Evolutionary conservation across 2,888 invertebrate genomes (phyloP).

Genomic region (Chironomus tentans): DNA sequence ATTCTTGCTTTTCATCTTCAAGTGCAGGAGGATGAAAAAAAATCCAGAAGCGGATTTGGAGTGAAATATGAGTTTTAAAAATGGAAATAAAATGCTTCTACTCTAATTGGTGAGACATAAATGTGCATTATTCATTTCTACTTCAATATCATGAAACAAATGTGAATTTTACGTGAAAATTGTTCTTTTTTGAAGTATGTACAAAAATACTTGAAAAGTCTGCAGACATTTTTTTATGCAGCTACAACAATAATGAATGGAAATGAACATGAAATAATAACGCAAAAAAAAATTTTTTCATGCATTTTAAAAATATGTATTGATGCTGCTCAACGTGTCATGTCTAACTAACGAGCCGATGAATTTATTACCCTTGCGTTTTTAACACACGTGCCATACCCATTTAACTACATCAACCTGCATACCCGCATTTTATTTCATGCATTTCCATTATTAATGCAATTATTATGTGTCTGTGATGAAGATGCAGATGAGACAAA

Average conservation of each 20-base stretch:
- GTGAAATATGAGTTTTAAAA: neutral
- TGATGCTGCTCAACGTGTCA: neutral
- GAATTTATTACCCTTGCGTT: neutral
- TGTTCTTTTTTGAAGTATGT: neutral
- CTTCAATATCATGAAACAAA: neutral
- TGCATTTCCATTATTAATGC: no score
- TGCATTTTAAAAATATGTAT: neutral
- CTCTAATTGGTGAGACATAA: neutral
- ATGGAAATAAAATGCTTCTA: neutral
- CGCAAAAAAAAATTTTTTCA: no score
- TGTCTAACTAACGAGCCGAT: neutral
- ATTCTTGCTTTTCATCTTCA: no score
- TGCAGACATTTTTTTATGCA: neutral
- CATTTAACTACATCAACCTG: conserved; percentile 8
- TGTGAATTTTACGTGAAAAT: neutral
- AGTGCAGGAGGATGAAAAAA: neutral
- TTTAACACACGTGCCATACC: neutral
- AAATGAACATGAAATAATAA: no score
- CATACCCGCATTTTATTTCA: neutral
- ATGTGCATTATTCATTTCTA: neutral
- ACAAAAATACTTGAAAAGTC: neutral
- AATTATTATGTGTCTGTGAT: neutral
- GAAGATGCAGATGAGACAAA: neutral
- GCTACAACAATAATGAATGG: no score
- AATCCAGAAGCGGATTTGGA: neutral